Conservation (phyloP, 2,113 vertebrate genomes). For the Plotosus lineatus region DNA sequence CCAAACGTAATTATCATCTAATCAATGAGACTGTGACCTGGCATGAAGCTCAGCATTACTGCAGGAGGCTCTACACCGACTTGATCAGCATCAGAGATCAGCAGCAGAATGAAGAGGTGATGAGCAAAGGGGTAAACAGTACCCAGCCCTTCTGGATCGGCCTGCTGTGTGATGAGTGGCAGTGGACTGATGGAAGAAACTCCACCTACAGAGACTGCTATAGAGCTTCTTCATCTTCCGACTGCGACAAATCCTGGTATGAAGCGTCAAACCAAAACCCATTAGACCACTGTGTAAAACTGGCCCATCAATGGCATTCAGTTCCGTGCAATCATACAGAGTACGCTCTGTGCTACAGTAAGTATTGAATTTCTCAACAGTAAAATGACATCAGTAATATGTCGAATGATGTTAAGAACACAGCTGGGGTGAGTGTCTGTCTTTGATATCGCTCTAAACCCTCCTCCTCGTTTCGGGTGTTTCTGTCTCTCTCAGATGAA, state of each 20-base stretch:
- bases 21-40: constrained; percentile 3
- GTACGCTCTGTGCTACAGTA: constrained; percentile 44
- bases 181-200: constrained; percentile 53
- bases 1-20: neutral
- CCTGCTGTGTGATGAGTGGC: constrained; percentile 49
- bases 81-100: constrained; percentile 51
- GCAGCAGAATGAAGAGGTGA: neutral
- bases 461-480: no score
- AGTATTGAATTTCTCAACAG: neutral
- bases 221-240: no score
- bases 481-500: no score
- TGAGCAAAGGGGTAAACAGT: accelerated
- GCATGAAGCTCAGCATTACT: constrained; percentile 58
- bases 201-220: constrained; percentile 55
- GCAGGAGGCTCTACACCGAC: constrained; percentile 35
- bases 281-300: neutral
- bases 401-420: constrained; percentile 41
- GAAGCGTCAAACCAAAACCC: accelerated
- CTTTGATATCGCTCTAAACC: constrained; percentile 39
- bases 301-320: neutral
- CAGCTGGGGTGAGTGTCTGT: constrained; percentile 4
- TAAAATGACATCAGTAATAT: constrained; percentile 60
- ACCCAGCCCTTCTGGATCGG: constrained; percentile 59
- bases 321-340: accelerated
- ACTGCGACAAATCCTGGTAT: no score